phyloP scores from a whole-genome alignment of 2,113 vertebrate genomes.

The Aptenodytes forsteri region DNA sequence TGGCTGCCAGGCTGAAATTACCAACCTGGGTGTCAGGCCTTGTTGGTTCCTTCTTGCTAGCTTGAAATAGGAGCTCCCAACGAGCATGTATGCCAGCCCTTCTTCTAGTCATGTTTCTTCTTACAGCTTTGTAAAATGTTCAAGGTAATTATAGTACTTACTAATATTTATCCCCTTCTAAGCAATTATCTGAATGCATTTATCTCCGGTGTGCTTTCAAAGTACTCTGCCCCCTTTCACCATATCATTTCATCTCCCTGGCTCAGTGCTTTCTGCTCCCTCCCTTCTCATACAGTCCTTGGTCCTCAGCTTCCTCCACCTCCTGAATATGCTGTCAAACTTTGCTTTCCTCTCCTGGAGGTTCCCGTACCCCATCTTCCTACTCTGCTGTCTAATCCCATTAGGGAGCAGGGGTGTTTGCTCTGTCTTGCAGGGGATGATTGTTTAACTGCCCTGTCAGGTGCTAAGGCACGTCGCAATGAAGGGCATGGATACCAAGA shows the following conservation, averaged over 20 bases:
- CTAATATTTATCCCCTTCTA: slow-evolving; percentile 48
- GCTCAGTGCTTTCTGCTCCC: neutral
- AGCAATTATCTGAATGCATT: slow-evolving; percentile 19
- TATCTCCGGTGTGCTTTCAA: slow-evolving; percentile 11
- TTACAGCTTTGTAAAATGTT: slow-evolving; percentile 22
- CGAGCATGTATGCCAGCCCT: neutral
- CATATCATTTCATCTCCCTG: neutral
- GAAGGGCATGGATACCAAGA: neutral
- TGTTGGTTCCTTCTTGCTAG: neutral
- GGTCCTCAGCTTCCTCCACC: neutral
- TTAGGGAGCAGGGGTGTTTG: neutral
- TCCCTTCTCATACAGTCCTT: neutral
- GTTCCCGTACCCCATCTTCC: rapidly evolving
- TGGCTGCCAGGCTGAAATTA: slow-evolving; percentile 36
- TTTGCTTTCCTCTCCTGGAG: neutral
- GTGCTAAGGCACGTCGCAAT: neutral
- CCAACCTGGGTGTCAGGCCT: slow-evolving; percentile 18
- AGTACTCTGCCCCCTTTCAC: slow-evolving; percentile 12
- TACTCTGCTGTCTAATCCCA: neutral
- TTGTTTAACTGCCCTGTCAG: neutral
- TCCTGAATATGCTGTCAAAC: neutral
- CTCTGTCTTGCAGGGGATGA: neutral
- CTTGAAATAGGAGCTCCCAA: slow-evolving; percentile 29
- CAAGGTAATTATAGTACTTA: slow-evolving; percentile 44
- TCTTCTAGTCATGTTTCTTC: slow-evolving; percentile 36